Evolutionary conservation across 35 echinoderm and acorn worm species (phyloP), one percentile per base, ranked within the genome.

Genomic region (Lytechinus pictus): DNA sequence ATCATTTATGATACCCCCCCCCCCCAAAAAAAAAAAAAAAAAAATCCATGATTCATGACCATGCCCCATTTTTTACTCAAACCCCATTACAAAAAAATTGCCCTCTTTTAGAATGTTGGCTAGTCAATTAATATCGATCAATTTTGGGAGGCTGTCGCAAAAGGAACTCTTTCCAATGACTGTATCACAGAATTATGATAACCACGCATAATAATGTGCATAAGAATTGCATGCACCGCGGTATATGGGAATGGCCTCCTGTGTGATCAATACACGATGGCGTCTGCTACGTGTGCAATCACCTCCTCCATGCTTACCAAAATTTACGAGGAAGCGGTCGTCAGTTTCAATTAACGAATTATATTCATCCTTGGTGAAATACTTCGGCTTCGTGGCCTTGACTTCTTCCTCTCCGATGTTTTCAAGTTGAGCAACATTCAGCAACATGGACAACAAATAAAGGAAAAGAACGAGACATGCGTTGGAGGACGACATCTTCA

Each of bases 341-440:
- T 21, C 88, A 52, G 88, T 52, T 54, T 90, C 88, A 21, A 90
- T 21, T 10, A 90, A 54, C 88, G 13, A 51, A 12, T 12, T 13
- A 33, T 14, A 90, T 54, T 90, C 88, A 90, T 90, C 88, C 88
- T 90, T 90, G 9, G 88, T 90, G 29, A 90, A 27, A 54, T 90
- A 90, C 16, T 9, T 90, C 3, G 88, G 88, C 21, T 79, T n/a
- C 19, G 8, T 19, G 3, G 10, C 88, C 16, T 90, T 12, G 24
- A 58, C 56, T 13, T 90, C 52, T 44, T 28, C 4, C 52, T 90
- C 88, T 5, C 52, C 88, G 52, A 13, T 8, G 13, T 52, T 8
- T 33, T 90, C 28, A 12, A 90, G 28, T 21, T 90, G 88, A 90
- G 88, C 88, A 90, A 90, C 88, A 24, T 6, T 79, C 66, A 79